Base-by-base conservation (phyloP, 2,888 invertebrate species). In the Drosophila quasianomalipes region DNA sequence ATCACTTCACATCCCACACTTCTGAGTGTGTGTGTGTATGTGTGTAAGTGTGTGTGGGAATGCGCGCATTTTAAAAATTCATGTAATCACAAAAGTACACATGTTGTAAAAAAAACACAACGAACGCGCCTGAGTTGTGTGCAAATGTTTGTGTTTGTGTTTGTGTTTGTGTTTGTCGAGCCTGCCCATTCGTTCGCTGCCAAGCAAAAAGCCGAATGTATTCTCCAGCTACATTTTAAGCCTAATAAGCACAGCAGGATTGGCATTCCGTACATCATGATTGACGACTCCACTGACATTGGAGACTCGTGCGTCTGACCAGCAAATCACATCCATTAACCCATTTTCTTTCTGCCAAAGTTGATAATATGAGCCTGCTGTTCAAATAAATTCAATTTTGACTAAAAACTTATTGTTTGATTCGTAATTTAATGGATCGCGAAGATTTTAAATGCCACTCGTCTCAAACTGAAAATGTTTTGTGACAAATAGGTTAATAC, bases 11-110 rank as follows among this genome's bases (percentile, higher is more conserved):
- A 47, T 47, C n/a, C 0, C 47, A 31, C 12, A 33, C n/a, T 16
- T 2, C 12, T 62, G 30, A 0, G 5, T 12, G 41, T 41, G 41
- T 12, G 4, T n/a, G 2, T 9, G 44, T 33, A 51, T n/a, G 2
- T 9, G 33, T 44, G 59, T 75, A 52, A 22, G 63, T 70, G 65
- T 79, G 69, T 67, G 73, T 62, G 71, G 49, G 73, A 81, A 73
- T 78, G 78, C 84, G 87, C 81, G 81, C 79, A 65, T 90, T 91
- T 88, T 91, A 91, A 88, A 88, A 89, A 88, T 88, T 88, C 90
- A 88, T 88, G 87, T 88, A 88, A 88, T 88, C 87, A 91, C 91
- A 88, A 88, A 88, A 88, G 87, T 88, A 88, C 87, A 88, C 83
- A 87, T 91, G 87, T 89, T 81, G 82, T 90, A 90, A 90, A 90